A percentile compares a stretch with the other conserved stretches of the same genome.
phyloP scores from a whole-genome alignment of 2,888 invertebrate species.

The Polymixis lichenea region DNA sequence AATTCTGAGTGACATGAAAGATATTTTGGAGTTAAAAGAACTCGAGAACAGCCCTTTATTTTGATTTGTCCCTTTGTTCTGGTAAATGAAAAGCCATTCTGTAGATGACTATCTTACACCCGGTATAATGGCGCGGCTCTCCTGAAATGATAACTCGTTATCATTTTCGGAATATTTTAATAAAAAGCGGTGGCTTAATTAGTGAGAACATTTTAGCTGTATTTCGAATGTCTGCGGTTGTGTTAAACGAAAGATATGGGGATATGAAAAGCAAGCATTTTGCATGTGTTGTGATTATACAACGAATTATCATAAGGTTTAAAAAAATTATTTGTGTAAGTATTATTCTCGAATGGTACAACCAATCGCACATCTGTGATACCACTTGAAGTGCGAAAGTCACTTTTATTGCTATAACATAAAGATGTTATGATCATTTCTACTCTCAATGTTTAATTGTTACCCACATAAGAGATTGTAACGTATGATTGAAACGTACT shows the following conservation, averaged over 20 bases:
- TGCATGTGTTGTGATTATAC: not conserved
- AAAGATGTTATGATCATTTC: not conserved
- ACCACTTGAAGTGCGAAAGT: not conserved
- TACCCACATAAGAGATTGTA: not conserved
- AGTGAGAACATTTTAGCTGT: slow-evolving; percentile 28
- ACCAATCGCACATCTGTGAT: not conserved
- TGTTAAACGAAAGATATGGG: not conserved
- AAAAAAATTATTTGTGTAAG: not conserved
- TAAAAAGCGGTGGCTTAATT: slow-evolving; percentile 54
- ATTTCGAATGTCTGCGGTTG: slow-evolving; percentile 18
- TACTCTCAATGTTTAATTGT: not conserved
- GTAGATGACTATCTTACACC: slow-evolving; percentile 76
- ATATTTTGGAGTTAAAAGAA: slow-evolving; percentile 78
- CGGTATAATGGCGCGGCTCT: slow-evolving; percentile 67
- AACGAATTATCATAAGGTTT: not conserved
- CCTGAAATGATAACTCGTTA: slow-evolving; percentile 70
- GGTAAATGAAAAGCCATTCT: slow-evolving; percentile 80
- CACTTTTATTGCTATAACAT: not conserved
- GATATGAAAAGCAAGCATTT: slow-evolving; percentile 5
- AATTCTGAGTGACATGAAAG: slow-evolving; percentile 73
- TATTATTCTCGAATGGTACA: not conserved
- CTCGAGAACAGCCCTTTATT: slow-evolving; percentile 78
- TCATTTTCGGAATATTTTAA: slow-evolving; percentile 68
- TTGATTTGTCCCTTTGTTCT: slow-evolving; percentile 84
- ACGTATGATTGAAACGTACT: not conserved